phyloP scores from a whole-genome alignment of 1,140 invertebrate species.

The Leptinotarsa lineolata region DNA sequence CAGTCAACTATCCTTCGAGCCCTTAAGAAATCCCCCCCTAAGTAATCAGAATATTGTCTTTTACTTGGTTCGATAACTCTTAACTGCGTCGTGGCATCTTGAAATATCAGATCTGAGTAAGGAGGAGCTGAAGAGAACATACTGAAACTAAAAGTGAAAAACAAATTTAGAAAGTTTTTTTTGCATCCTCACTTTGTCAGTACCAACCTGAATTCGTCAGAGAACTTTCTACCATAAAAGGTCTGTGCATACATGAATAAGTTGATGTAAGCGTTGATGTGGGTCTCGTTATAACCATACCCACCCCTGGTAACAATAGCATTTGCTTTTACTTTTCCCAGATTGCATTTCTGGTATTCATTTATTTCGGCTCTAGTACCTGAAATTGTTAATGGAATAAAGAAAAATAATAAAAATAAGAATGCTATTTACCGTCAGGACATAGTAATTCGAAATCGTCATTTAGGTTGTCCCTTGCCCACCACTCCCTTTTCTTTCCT shows the following conservation, averaged over 20 bases:
- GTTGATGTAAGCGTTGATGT: slow-evolving; percentile 83
- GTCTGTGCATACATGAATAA: slow-evolving; percentile 89
- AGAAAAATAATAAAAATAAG: not conserved
- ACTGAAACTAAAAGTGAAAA: slow-evolving; percentile 69
- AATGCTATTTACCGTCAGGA: slow-evolving; percentile 75
- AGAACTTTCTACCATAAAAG: slow-evolving; percentile 82
- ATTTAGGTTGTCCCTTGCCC: slow-evolving; percentile 89
- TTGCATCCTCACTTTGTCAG: not conserved
- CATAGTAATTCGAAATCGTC: slow-evolving; percentile 94
- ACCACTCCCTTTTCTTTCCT: slow-evolving; percentile 86
- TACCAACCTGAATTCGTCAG: slow-evolving; percentile 79
- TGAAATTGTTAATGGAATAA: slow-evolving; percentile 46
- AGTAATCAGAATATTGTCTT: slow-evolving; percentile 69
- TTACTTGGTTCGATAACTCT: slow-evolving; percentile 67
- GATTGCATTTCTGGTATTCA: slow-evolving; percentile 84
- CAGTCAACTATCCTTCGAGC: slow-evolving; percentile 80
- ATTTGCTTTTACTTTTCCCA: slow-evolving; percentile 89
- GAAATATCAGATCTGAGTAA: slow-evolving; percentile 88
- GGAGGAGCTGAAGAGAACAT: slow-evolving; percentile 85
- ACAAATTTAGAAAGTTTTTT: slow-evolving; percentile 5
- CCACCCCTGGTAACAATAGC: slow-evolving; percentile 86
- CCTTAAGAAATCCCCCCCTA: slow-evolving; percentile 76
- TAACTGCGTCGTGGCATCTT: slow-evolving; percentile 87
- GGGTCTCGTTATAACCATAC: slow-evolving; percentile 74
- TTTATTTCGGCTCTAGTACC: slow-evolving; percentile 74